phyloP scores from a whole-genome alignment of 2,113 vertebrate species.

The Coreoperca whiteheadi region DNA sequence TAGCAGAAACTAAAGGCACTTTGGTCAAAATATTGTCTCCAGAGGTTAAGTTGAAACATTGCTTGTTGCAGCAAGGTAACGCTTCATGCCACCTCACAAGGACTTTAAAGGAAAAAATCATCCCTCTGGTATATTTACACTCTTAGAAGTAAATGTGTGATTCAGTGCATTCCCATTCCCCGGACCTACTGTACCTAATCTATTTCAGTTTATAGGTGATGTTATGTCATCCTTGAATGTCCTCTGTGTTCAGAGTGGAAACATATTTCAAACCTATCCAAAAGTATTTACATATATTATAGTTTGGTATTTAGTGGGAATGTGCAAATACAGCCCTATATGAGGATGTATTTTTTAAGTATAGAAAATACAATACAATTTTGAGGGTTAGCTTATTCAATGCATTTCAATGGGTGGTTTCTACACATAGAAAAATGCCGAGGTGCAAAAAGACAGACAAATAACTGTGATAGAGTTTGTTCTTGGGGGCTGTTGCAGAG shows the following conservation, averaged over 20 bases:
- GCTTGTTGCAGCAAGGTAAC: slow-evolving; percentile 35
- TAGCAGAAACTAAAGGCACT: slow-evolving; percentile 51
- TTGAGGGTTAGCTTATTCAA: too few relatives aligned
- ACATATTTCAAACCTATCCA: neutral
- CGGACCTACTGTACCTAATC: slow-evolving; percentile 12
- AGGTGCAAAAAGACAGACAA: neutral
- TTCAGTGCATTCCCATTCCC: neutral
- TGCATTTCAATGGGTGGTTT: too few relatives aligned
- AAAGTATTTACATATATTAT: neutral
- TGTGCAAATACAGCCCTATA: neutral
- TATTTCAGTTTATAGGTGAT: slow-evolving; percentile 6
- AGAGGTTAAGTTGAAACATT: slow-evolving; percentile 58
- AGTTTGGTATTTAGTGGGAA: neutral
- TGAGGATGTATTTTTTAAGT: neutral
- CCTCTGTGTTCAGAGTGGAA: neutral
- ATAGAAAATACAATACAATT: neutral
- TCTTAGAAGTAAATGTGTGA: slow-evolving; percentile 38
- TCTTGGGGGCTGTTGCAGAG: neutral
- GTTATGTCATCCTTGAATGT: slow-evolving; percentile 4
- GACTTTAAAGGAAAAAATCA: slow-evolving; percentile 42
- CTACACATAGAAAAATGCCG: too few relatives aligned
- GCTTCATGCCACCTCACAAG: slow-evolving; percentile 44
- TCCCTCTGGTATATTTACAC: slow-evolving; percentile 49
- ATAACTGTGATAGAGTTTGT: neutral
- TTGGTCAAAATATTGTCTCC: slow-evolving; percentile 59